Evolutionary conservation across 2,888 invertebrate genomes (phyloP), one percentile per base, ranked within the genome.

Genomic region (Troilus luridus): DNA sequence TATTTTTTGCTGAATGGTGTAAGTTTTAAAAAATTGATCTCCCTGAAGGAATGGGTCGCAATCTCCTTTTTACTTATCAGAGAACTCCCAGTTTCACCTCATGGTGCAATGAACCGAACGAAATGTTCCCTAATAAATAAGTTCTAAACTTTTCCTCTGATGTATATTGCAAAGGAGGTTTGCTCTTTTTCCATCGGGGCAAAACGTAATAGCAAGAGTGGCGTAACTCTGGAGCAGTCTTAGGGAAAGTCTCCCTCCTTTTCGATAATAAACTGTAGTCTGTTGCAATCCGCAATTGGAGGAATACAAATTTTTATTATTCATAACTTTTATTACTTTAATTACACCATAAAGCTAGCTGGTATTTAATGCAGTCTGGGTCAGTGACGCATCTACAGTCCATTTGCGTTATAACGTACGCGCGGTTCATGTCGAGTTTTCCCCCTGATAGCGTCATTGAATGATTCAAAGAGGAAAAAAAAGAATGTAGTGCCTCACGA

Each of bases 191-290:
- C 85, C 85, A 58, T n/a, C 85, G 85, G 85, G 10, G 85, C 56
- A 85, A 85, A 85, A 85, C 85, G 85, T 85, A 85, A 85, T 85
- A 85, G 56, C 41, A 85, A n/a, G 41, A 58, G 85, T 85, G 85
- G 85, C 85, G 85, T 85, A 85, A 85, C 56, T 56, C 12, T 54
- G 21, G 81, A 81, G 56, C 85, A 85, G 85, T 56, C 85, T 85
- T 85, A 56, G 85, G 85, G 85, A 85, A 85, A 85, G 85, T 85
- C 56, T 56, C n/a, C 85, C 85, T 85, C 56, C 85, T 85, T 85
- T 85, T 85, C 85, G 85, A 85, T 85, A 85, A 85, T 85, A 85
- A 56, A n/a, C 85, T 85, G 56, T 7, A 11, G 41, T 41, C 85
- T 56, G 54, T 85, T 85, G 85, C 85, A 85, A 85, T 58, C 5